These are phyloP conservation scores for Psilopsiagon aymara DNA, from an alignment of 2,113 vertebrate species.

Conservation along the genomic window DNA sequence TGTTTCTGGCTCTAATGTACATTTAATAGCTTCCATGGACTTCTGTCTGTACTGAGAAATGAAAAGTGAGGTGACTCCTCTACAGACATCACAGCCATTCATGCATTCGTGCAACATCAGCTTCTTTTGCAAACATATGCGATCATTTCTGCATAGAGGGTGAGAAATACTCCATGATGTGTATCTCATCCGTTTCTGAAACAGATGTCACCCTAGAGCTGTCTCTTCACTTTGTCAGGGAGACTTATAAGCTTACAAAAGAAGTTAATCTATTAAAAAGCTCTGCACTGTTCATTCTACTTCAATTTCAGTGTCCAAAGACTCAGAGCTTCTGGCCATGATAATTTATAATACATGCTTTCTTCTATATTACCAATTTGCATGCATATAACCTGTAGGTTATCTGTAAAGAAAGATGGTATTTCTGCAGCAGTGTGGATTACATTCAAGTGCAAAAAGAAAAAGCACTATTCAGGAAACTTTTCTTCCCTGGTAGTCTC, in stretches of 20 bases:
- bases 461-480: background rate
- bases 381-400: background rate
- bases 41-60: background rate
- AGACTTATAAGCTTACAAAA: background rate
- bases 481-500: background rate
- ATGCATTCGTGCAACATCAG: background rate
- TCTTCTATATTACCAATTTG: constrained; percentile 2
- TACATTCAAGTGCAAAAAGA: background rate
- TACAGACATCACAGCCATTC: background rate
- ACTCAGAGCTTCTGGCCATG: background rate
- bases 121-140: background rate
- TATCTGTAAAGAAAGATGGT: background rate
- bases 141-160: background rate
- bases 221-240: background rate
- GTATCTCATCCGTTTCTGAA: background rate
- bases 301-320: background rate
- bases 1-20: background rate
- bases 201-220: background rate
- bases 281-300: background rate
- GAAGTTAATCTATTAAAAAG: background rate
- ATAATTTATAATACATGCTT: background rate
- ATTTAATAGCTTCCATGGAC: background rate
- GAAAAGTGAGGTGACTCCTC: background rate
- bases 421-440: background rate
- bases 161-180: background rate